phyloP scores from a whole-genome alignment of 2,888 invertebrate species.

The Euplexia lucipara region DNA sequence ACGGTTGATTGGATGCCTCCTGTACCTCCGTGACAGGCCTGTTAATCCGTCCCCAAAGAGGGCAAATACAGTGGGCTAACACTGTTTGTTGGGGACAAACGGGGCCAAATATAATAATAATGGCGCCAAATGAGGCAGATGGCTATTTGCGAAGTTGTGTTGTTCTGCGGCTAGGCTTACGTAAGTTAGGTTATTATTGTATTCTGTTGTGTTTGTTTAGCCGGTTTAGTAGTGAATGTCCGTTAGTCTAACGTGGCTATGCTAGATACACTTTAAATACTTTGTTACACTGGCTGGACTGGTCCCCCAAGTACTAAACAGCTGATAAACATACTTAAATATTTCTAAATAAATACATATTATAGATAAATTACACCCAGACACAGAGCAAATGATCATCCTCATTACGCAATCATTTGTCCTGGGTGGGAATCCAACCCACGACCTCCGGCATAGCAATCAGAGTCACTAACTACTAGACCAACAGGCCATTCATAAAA shows the following conservation, averaged over 20 bases:
- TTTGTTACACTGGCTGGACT: no score
- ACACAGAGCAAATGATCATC: no score
- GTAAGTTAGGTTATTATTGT: conserved; percentile 14
- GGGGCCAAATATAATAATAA: conserved; percentile 56
- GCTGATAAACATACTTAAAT: no score
- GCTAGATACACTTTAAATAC: no score
- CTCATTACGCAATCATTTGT: no score
- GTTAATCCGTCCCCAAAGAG: conserved; percentile 39
- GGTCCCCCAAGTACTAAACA: no score
- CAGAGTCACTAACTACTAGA: no score
- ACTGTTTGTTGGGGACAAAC: conserved; percentile 54
- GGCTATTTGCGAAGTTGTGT: conserved; percentile 36
- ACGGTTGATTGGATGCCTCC: conserved; percentile 57
- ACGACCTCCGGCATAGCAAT: no score
- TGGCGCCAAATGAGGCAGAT: conserved; percentile 25
- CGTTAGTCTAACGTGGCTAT: not conserved
- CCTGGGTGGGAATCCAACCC: no score
- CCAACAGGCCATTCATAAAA: no score
- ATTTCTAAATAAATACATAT: no score
- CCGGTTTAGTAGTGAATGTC: not conserved
- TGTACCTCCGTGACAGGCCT: conserved; percentile 51
- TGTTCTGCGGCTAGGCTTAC: conserved; percentile 25
- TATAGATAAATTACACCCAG: no score
- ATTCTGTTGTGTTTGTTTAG: conserved; percentile 7
- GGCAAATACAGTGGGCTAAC: conserved; percentile 50